Conservation (phyloP, 2,113 vertebrate species). For the Myiozetetes cayanensis region DNA sequence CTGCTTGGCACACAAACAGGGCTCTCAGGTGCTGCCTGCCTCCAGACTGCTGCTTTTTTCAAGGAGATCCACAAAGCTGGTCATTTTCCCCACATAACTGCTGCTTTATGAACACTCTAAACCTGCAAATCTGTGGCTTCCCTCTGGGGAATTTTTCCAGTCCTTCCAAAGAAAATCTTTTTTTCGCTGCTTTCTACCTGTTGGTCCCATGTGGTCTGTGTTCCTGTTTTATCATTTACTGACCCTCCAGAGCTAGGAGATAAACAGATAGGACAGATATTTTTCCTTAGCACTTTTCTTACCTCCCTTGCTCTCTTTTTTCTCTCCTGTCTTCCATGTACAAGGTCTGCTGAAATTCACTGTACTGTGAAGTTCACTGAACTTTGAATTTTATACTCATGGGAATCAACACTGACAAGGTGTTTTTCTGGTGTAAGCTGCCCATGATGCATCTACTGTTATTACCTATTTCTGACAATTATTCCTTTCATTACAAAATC, state of each 20-base stretch:
- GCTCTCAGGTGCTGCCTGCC: background rate
- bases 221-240: background rate
- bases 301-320: accelerated
- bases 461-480: background rate
- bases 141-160: background rate
- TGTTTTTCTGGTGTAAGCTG: background rate
- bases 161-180: background rate
- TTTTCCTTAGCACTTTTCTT: background rate
- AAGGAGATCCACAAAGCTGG: background rate
- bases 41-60: background rate
- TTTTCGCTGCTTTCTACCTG: background rate
- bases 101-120: background rate
- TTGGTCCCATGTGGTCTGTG: background rate
- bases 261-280: background rate
- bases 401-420: background rate
- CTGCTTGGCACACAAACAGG: background rate
- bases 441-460: background rate
- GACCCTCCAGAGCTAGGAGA: background rate
- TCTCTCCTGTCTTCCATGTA: background rate
- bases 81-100: background rate
- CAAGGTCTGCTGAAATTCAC: background rate
- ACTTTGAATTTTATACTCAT: background rate
- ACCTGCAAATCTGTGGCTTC: background rate
- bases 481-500: background rate
- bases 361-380: background rate